Evolutionary conservation across 53 echinoderm and acorn worm species (phyloP), one percentile per base, ranked within the genome.

Genomic region (Patiria pectinifera): DNA sequence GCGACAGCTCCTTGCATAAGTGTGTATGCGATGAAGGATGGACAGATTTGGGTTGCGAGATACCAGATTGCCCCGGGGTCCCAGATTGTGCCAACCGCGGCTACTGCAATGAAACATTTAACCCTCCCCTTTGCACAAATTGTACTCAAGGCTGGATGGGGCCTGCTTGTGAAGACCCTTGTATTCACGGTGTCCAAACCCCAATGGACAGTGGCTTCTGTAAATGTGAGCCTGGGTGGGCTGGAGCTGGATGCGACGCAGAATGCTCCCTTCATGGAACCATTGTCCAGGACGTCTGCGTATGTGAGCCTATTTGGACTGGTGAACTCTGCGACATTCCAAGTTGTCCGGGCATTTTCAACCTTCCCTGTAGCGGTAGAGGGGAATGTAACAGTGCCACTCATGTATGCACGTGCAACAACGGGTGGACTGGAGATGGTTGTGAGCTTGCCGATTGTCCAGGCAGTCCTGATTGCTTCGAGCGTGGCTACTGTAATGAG

Each of bases 361-460:
- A 95, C 53, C 77, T 91, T 48, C 92, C 95, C 47, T 97, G 97
- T 66, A 96, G 94, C 69, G 96, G 94, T n/a, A 92, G 91, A 84
- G 97, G 97, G 10, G 94, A 97, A 59, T 97, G 97, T 78, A 97
- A 97, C 89, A 89, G 87, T 76, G 97, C 93, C 43, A 95, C 95
- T 22, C 97, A 97, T 66, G 81, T 82, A n/a, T 97, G 97, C 59
- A 93, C 86, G 7, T 97, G 97, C 49, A 76, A 76, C 48, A 92
- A 92, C 82, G 97, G 97, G 4, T 97, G 96, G 96, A 97, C 94
- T 25, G 97, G 97, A 74, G 94, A 96, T 78, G 97, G 95, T 48
- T 97, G 97, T 92, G 96, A 96, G 62, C 66, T 94, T 15, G 96
- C 95, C n/a, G 97, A 97, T 80, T 97, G 97, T 58, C 97, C 97